Percentiles rank a stretch among this genome's conserved stretches.
These are phyloP conservation scores for Drosophila borealis DNA, from an alignment of 2,888 invertebrate species.

Conservation along the genomic window DNA sequence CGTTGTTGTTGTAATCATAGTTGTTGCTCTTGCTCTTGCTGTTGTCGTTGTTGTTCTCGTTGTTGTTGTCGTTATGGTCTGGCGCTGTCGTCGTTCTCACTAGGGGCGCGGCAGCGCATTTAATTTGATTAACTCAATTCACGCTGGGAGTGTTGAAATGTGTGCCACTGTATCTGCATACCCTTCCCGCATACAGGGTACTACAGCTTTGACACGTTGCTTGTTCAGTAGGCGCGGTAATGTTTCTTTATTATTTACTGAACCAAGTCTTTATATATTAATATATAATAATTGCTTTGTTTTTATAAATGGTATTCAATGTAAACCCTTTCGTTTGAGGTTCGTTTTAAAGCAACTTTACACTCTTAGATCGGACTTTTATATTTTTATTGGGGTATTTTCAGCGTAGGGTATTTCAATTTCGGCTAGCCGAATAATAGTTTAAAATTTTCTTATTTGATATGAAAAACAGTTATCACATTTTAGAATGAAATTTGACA, in stretches of 20 bases:
- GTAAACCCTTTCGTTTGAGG: neutral
- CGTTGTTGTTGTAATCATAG: constrained; percentile 21
- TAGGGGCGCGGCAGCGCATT: constrained; percentile 77
- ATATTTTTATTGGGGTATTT: neutral
- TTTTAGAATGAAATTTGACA: constrained; percentile 33
- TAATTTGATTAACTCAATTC: constrained; percentile 83
- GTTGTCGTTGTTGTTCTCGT: constrained; percentile 13
- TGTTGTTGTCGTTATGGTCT: constrained; percentile 20
- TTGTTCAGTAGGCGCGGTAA: neutral
- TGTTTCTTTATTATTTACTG: neutral
- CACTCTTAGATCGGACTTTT: neutral
- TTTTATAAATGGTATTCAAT: neutral
- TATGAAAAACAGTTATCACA: neutral
- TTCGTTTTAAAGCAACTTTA: no score
- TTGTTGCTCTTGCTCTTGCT: constrained; percentile 15
- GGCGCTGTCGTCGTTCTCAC: constrained; percentile 27
- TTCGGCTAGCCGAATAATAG: constrained; percentile 24
- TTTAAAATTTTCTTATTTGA: constrained; percentile 18
- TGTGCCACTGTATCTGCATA: constrained; percentile 28
- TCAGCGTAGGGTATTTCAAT: constrained; percentile 7
- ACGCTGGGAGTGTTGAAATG: constrained; percentile 49
- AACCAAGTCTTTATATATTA: neutral
- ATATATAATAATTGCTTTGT: constrained; percentile 4
- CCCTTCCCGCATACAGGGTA: constrained; percentile 6
- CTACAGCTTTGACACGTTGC: constrained; percentile 1